Evolutionary conservation across 2,797 vertebrate species (phyloP).

Genomic region (Diplodus puntazzo): DNA sequence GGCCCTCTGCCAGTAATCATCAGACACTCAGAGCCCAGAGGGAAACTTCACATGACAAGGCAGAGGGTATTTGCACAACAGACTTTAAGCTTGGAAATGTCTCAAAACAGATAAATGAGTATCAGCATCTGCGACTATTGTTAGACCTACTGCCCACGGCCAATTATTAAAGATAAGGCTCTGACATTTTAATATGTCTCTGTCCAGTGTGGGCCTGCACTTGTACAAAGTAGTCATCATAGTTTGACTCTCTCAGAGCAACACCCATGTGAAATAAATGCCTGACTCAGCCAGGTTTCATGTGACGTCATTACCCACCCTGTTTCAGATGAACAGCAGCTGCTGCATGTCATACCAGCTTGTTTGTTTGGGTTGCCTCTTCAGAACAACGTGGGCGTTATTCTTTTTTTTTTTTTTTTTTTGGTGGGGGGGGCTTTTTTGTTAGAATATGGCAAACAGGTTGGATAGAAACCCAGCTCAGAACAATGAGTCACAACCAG

Average conservation of each 20-base stretch:
- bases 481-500: constrained; percentile 78
- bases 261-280: constrained; percentile 61
- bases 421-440: neutral
- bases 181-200: constrained; percentile 24
- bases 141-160: constrained; percentile 28
- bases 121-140: neutral
- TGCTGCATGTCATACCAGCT: constrained; percentile 25
- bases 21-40: constrained; percentile 22
- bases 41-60: constrained; percentile 42
- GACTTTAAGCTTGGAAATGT: neutral
- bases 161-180: neutral
- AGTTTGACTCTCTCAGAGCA: constrained; percentile 39
- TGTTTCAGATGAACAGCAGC: constrained; percentile 22
- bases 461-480: constrained; percentile 74
- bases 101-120: neutral
- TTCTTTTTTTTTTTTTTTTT: neutral
- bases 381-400: constrained; percentile 20
- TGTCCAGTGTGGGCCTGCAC: constrained; percentile 4
- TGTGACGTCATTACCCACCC: constrained; percentile 38
- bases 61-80: constrained; percentile 10
- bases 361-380: constrained; percentile 46
- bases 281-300: constrained; percentile 63
- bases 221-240: constrained; percentile 1
- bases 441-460: constrained; percentile 67
- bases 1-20: constrained; percentile 18